Conservation (phyloP, 2,888 invertebrate species). For the Pteria penguin region DNA sequence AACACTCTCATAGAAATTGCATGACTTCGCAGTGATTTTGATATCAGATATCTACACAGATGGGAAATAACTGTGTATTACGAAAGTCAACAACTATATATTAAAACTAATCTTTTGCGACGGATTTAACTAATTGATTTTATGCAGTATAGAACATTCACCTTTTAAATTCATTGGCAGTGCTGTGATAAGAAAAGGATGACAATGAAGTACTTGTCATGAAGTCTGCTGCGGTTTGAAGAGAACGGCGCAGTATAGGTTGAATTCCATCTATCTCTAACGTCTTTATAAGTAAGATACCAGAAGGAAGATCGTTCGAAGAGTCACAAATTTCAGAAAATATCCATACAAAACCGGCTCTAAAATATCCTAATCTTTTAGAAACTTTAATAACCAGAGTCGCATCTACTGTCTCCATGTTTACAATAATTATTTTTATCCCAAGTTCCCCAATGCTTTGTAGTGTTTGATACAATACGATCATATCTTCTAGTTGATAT, state of each 20-base stretch:
- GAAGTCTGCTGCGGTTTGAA: too few relatives aligned
- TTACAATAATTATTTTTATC: constrained; percentile 49
- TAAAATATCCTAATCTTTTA: constrained; percentile 56
- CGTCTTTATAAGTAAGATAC: not conserved
- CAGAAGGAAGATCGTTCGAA: not conserved
- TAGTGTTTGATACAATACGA: constrained; percentile 34
- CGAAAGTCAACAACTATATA: too few relatives aligned
- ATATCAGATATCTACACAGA: too few relatives aligned
- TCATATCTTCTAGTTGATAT: constrained; percentile 29
- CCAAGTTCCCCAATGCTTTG: constrained; percentile 48
- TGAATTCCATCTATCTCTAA: not conserved
- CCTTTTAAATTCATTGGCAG: too few relatives aligned
- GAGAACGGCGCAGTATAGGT: not conserved
- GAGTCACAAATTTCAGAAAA: constrained; percentile 58
- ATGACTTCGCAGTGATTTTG: too few relatives aligned
- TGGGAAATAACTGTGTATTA: too few relatives aligned
- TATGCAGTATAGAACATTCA: too few relatives aligned
- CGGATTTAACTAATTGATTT: too few relatives aligned
- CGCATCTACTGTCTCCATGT: constrained; percentile 26
- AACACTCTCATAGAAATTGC: too few relatives aligned
- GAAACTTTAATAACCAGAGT: constrained; percentile 57
- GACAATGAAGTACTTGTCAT: too few relatives aligned
- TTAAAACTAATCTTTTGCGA: too few relatives aligned
- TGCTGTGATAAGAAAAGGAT: too few relatives aligned
- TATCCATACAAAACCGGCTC: constrained; percentile 74